A percentile compares a stretch with the other conserved stretches of the same genome.
phyloP scores from a whole-genome alignment of 2,888 invertebrate species.

The Xestoiulus laeticollis region DNA sequence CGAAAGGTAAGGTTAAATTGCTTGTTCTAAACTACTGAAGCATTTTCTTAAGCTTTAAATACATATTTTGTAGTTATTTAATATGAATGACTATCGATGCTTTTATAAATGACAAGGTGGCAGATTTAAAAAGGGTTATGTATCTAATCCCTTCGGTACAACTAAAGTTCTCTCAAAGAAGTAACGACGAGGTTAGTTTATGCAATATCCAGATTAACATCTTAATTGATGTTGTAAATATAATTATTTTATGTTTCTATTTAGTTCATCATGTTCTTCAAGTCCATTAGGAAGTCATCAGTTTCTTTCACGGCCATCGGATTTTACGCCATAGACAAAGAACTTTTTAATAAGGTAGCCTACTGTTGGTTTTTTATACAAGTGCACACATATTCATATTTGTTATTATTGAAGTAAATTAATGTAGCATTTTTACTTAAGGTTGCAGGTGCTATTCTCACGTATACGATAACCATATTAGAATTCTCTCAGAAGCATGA shows the following conservation, averaged over 20 bases:
- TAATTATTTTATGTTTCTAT: neutral
- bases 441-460: neutral
- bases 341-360: constrained; percentile 19
- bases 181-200: neutral
- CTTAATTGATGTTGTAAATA: neutral
- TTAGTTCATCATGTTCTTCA: neutral
- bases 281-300: neutral
- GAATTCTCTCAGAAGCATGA: neutral
- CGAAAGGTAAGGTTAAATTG: neutral
- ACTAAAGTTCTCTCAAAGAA: neutral
- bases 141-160: neutral
- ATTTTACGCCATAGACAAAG: neutral
- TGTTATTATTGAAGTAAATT: neutral
- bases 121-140: neutral
- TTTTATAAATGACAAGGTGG: neutral
- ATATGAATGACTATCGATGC: neutral
- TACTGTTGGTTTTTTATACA: neutral
- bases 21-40: too few relatives aligned
- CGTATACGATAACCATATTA: neutral
- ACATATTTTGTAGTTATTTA: neutral
- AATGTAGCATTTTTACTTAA: neutral
- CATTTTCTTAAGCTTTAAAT: neutral
- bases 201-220: neutral
- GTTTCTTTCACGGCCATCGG: neutral
- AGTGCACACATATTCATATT: neutral